These are phyloP conservation scores for Vandiemenella viatica DNA, from an alignment of 2,888 invertebrate genomes.

Conservation along the genomic window DNA sequence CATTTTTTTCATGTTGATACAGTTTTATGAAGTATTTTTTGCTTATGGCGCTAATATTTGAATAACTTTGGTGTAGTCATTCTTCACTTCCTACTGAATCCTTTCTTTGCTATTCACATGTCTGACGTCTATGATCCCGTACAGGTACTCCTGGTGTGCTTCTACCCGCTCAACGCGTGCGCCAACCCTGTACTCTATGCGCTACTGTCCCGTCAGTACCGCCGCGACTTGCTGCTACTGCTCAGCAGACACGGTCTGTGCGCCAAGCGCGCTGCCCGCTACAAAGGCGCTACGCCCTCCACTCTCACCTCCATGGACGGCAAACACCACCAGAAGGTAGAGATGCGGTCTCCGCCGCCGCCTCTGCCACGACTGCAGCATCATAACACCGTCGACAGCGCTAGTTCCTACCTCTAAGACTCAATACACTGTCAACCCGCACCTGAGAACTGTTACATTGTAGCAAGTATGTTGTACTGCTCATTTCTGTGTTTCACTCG, in stretches of 20 bases:
- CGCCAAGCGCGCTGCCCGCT: constrained; percentile 13
- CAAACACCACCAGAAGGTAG: neutral
- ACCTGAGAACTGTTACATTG: too few species aligned
- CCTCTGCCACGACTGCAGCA: neutral
- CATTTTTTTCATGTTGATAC: too few species aligned
- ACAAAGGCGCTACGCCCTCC: neutral
- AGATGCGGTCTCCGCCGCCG: neutral
- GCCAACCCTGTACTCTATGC: constrained; percentile 56
- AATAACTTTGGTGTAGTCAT: too few species aligned
- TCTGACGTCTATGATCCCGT: too few species aligned
- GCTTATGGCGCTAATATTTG: too few species aligned
- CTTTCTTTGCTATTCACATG: too few species aligned
- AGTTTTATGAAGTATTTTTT: too few species aligned
- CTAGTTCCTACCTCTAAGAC: neutral
- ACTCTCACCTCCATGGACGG: neutral
- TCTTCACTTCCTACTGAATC: too few species aligned
- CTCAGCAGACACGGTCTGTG: constrained; percentile 28
- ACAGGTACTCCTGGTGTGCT: constrained; percentile 47
- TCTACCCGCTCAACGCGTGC: constrained; percentile 52
- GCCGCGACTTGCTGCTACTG: constrained; percentile 39
- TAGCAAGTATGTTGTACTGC: too few species aligned
- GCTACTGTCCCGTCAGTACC: constrained; percentile 47
- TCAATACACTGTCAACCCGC: too few species aligned
- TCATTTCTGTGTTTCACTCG: too few species aligned
- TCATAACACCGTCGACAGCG: too few species aligned